A percentile compares a stretch with the other conserved stretches of the same genome.
These are phyloP conservation scores for Drosophila kikkawai DNA, from an alignment of 1,140 invertebrate species.

Conservation along the genomic window DNA sequence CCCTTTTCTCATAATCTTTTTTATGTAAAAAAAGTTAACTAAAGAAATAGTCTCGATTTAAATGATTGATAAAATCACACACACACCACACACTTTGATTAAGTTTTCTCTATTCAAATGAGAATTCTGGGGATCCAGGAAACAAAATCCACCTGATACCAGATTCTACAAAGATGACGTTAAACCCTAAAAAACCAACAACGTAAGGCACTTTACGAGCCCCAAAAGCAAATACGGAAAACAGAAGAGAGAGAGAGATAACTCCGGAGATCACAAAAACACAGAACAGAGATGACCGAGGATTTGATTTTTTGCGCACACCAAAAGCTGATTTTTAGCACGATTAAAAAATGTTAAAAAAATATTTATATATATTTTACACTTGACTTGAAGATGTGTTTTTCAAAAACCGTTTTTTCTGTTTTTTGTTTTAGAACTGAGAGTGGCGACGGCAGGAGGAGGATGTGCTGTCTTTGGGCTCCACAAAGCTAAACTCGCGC, in stretches of 20 bases:
- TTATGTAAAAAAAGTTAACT: neutral
- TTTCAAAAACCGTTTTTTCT: neutral
- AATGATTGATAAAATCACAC: neutral
- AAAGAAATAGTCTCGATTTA: neutral
- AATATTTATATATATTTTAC: constrained; percentile 1
- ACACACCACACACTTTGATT: neutral
- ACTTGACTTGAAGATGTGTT: neutral
- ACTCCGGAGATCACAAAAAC: constrained; percentile 8
- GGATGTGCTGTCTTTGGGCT: constrained; percentile 4
- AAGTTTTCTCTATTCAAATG: too few relatives aligned
- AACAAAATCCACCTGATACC: too few relatives aligned
- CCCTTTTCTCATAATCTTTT: too few relatives aligned
- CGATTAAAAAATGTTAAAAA: constrained; percentile 17
- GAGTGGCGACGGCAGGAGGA: constrained; percentile 10
- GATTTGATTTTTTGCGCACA: constrained; percentile 7
- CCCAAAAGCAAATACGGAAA: neutral
- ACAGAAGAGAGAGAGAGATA: neutral
- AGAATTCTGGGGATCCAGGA: neutral
- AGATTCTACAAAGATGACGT: neutral
- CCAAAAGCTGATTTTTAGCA: constrained; percentile 4
- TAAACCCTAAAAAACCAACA: neutral
- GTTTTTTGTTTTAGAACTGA: neutral
- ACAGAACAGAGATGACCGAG: neutral
- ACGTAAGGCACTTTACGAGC: neutral
- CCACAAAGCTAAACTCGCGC: constrained; percentile 31